Conservation (phyloP, 2,797 vertebrate genomes). For the Enteromius unitaeniatus region DNA sequence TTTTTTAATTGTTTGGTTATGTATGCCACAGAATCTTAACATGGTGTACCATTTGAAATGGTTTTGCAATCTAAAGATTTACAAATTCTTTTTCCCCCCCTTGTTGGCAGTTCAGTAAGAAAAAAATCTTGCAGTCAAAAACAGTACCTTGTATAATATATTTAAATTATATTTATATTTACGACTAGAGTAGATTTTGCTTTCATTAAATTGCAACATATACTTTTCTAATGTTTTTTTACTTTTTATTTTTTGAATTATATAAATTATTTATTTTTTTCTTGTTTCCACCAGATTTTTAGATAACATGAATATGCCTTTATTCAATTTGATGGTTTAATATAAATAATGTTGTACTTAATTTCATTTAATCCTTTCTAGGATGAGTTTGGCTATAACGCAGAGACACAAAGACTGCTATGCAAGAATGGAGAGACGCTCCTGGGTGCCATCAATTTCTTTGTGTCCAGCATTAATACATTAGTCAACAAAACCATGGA, state of each 20-base stretch:
- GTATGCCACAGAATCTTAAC: background rate
- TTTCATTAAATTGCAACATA: background rate
- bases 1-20: background rate
- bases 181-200: background rate
- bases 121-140: too few relatives aligned
- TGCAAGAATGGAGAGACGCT: conserved; percentile 96
- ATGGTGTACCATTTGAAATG: background rate
- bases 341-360: background rate
- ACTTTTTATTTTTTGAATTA: too few relatives aligned
- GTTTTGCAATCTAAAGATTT: background rate
- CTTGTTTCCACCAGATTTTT: background rate
- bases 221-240: background rate
- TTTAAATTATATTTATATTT: background rate
- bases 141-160: background rate
- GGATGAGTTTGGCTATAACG: conserved; percentile 98
- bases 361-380: conserved; percentile 60
- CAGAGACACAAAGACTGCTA: conserved; percentile 93
- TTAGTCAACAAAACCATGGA: conserved; percentile 99
- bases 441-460: conserved; percentile 93
- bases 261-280: too few relatives aligned
- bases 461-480: conserved; percentile 94
- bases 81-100: background rate
- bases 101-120: background rate
- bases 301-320: background rate
- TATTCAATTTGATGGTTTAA: background rate